phyloP scores from a whole-genome alignment of 2,888 invertebrate species.

The Apamea monoglypha region DNA sequence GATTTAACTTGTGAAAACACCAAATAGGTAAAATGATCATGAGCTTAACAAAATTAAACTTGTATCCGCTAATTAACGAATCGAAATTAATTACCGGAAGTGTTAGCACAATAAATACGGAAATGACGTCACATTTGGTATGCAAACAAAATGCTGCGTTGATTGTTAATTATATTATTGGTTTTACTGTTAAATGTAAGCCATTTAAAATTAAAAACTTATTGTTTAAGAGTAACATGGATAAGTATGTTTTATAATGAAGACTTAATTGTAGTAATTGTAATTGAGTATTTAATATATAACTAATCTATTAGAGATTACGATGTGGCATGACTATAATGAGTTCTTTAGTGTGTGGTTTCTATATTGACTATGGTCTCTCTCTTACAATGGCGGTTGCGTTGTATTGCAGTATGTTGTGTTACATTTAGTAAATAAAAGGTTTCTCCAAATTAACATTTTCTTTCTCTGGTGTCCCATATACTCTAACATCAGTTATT shows the following conservation, averaged over 20 bases:
- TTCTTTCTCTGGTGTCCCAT: no score
- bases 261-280: not conserved
- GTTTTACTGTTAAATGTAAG: not conserved
- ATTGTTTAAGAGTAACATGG: not conserved
- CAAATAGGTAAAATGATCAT: not conserved
- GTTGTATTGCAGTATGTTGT: no score
- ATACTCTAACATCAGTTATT: no score
- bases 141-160: slow-evolving; percentile 35
- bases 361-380: no score
- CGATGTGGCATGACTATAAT: no score
- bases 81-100: slow-evolving; percentile 56
- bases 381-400: no score
- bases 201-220: not conserved
- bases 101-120: slow-evolving; percentile 40
- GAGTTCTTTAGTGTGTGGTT: no score
- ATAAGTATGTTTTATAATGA: not conserved
- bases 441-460: no score
- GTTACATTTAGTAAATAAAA: no score
- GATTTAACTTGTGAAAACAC: not conserved
- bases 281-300: no score
- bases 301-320: no score
- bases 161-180: slow-evolving; percentile 42
- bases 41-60: slow-evolving; percentile 24
- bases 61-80: slow-evolving; percentile 32
- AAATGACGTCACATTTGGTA: slow-evolving; percentile 42